These are phyloP conservation scores for Elmis aenea DNA, from an alignment of 2,888 invertebrate genomes.

Conservation along the genomic window DNA sequence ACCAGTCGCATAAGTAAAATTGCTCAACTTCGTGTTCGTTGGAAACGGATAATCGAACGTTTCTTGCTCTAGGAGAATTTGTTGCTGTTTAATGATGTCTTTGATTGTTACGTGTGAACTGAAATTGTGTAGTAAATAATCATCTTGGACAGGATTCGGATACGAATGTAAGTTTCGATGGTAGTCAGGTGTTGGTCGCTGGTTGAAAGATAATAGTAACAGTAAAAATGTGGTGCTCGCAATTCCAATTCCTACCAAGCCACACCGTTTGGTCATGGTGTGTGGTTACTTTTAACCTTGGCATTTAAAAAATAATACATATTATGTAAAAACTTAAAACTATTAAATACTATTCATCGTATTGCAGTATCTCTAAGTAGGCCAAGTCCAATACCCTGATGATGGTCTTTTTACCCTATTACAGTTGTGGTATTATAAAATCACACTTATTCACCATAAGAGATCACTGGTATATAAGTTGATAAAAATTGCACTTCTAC, in stretches of 20 bases:
- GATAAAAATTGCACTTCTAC: too few relatives aligned
- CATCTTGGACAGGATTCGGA: conserved; percentile 21
- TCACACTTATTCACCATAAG: too few relatives aligned
- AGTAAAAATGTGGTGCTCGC: conserved; percentile 13
- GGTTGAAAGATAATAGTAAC: conserved; percentile 11
- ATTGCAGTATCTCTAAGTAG: too few relatives aligned
- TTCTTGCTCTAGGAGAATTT: conserved; percentile 52
- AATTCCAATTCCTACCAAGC: conserved; percentile 14
- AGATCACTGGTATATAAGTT: too few relatives aligned
- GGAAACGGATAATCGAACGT: conserved; percentile 60
- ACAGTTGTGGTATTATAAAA: too few relatives aligned
- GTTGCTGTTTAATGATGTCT: conserved; percentile 55
- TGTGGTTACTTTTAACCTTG: conserved; percentile 18
- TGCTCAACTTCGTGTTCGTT: conserved; percentile 56
- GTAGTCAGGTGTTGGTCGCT: conserved; percentile 18
- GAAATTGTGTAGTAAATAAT: conserved; percentile 21
- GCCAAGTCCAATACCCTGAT: too few relatives aligned
- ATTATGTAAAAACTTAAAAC: too few relatives aligned
- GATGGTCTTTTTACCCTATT: too few relatives aligned
- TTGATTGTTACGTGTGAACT: conserved; percentile 44
- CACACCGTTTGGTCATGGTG: background rate
- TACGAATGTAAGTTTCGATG: conserved; percentile 22
- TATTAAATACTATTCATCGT: too few relatives aligned
- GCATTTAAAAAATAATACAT: conserved; percentile 15
- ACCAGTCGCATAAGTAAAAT: conserved; percentile 63